Conservation (phyloP, 1,140 invertebrate species). For the Drosophila nikananu region DNA sequence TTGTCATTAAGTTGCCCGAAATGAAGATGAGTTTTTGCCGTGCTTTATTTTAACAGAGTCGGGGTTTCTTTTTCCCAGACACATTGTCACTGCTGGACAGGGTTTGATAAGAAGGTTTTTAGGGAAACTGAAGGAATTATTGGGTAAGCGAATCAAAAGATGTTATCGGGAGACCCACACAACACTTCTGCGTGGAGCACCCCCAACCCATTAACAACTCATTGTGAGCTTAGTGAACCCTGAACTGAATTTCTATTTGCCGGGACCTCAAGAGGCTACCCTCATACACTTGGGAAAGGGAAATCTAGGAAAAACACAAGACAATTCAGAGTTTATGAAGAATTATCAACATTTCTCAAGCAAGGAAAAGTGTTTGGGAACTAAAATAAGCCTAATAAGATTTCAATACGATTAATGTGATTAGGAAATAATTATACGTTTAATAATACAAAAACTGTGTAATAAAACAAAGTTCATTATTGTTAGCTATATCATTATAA, state of each 20-base stretch:
- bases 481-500: no score
- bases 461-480: neutral
- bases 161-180: constrained; percentile 24
- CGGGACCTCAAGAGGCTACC: constrained; percentile 3
- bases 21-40: constrained; percentile 74
- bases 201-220: constrained; percentile 40
- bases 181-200: constrained; percentile 10
- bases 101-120: constrained; percentile 37
- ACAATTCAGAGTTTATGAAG: no score
- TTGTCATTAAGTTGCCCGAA: constrained; percentile 75
- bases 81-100: constrained; percentile 28
- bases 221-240: constrained; percentile 52
- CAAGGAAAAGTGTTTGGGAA: no score
- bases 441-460: neutral
- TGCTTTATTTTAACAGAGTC: constrained; percentile 6
- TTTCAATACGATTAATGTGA: neutral
- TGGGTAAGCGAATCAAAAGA: constrained; percentile 25
- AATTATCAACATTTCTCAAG: no score
- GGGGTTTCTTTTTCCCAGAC: constrained; percentile 21
- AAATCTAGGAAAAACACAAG: neutral
- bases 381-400: no score
- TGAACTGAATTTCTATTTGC: constrained; percentile 53
- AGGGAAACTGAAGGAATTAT: constrained; percentile 16
- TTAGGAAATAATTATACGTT: neutral
- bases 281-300: neutral